These are phyloP conservation scores for Periphyllus acericola DNA, from an alignment of 2,888 invertebrate genomes.

Conservation along the genomic window DNA sequence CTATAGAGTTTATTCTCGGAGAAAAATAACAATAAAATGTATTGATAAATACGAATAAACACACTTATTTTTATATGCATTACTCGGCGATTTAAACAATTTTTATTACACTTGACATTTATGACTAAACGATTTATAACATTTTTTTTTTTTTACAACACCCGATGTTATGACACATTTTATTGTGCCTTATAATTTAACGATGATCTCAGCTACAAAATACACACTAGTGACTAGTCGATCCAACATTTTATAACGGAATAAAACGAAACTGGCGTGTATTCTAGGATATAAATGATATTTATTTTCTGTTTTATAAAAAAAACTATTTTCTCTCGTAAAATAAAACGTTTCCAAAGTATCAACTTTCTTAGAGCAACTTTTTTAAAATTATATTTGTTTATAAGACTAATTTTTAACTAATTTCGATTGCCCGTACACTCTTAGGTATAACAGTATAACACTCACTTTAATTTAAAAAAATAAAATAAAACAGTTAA, in stretches of 20 bases:
- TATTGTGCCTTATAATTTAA: neutral
- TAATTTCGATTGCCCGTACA: neutral
- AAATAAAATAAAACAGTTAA: neutral
- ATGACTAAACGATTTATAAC: conserved; percentile 23
- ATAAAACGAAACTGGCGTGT: neutral
- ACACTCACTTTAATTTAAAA: neutral
- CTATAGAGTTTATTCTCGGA: no score
- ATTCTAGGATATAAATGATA: neutral
- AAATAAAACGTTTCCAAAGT: no score
- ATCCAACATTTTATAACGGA: neutral
- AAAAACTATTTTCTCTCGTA: neutral
- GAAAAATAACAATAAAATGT: conserved; percentile 23
- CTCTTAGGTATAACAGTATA: neutral
- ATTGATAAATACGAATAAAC: neutral
- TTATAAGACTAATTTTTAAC: neutral
- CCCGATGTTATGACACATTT: conserved; percentile 9
- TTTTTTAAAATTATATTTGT: neutral
- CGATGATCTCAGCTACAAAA: conserved; percentile 1
- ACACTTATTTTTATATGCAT: neutral
- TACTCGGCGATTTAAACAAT: conserved; percentile 4
- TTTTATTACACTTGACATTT: conserved; percentile 44
- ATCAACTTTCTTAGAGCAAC: neutral
- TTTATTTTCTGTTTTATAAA: neutral
- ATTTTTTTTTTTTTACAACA: neutral
- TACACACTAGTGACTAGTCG: neutral